A percentile compares a stretch with the other conserved stretches of the same genome.
Evolutionary conservation across 2,888 invertebrate genomes (phyloP).

Genomic region (Mantis religiosa): DNA sequence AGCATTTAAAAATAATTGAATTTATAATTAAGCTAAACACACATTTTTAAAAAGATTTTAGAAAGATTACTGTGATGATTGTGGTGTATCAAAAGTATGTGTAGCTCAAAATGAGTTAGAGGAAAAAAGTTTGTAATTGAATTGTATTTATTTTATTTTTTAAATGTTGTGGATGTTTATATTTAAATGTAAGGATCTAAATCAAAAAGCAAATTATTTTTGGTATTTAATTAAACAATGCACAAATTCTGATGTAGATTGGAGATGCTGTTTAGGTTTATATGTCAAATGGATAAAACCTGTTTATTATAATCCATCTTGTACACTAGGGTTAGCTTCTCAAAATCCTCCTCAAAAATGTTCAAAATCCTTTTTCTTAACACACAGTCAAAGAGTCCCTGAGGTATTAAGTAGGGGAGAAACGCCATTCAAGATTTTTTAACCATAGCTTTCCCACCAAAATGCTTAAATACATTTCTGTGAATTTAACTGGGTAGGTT

Average conservation of each 20-base stretch:
- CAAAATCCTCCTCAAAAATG: no score
- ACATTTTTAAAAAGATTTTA: background rate
- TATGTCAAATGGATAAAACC: background rate
- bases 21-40: background rate
- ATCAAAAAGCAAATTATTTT: background rate
- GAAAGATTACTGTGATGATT: background rate
- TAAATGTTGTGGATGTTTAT: background rate
- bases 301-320: background rate
- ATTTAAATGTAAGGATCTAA: background rate
- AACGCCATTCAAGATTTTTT: background rate
- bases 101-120: background rate
- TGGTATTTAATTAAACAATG: background rate
- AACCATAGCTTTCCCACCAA: no score
- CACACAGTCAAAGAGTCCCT: background rate
- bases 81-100: background rate
- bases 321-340: background rate
- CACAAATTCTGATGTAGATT: background rate
- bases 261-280: background rate
- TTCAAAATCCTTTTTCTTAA: background rate
- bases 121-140: background rate
- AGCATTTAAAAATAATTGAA: background rate
- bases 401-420: background rate
- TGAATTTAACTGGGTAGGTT: no score
- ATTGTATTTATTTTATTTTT: background rate
- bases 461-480: no score